Evolutionary conservation across 2,888 invertebrate genomes (phyloP), one percentile per base, ranked within the genome.

Genomic region (Pollenia labialis): DNA sequence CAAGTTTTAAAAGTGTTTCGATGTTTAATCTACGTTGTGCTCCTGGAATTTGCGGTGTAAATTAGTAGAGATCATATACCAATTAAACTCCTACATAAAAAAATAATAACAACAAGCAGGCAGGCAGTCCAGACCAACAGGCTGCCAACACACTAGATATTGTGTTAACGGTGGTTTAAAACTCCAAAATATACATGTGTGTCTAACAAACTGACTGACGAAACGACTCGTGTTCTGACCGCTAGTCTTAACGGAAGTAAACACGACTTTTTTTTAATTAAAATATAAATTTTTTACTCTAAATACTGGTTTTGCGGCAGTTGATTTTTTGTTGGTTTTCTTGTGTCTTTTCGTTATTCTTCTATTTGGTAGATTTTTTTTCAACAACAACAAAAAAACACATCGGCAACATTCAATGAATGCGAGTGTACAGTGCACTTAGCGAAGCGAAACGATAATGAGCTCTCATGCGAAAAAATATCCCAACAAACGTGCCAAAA

Each of bases 401-500:
- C 32, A 62, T 83, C 85, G 85, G 88, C 88, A 85, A 71, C 85
- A 74, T 84, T 84, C 79, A 85, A 85, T 72, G 66, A 68, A 74
- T 84, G 84, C 84, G 84, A 74, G 79, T 80, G 90, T 88, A 90
- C 89, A 89, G 89, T 89, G 90, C 90, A 90, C 90, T 90, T 90
- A 91, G 91, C 91, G 90, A 91, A 92, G 91, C 91, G 91, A 91
- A 91, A 92, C 92, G 91, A 88, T 91, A 91, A 91, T 91, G 92
- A 91, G 91, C 92, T 91, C 91, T 91, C 91, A 91, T 90, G 91
- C 91, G 91, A 91, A 91, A 92, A 90, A 89, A 89, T 89, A 88
- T 88, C 87, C 85, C 87, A 88, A 89, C 89, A 89, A 90, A 90
- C 89, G 84, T 84, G 84, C 84, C 84, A 84, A 84, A 84, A 79